Evolutionary conservation across 2,888 invertebrate species (phyloP), one percentile per base, ranked within the genome.

Genomic region (Portevinia maculata): DNA sequence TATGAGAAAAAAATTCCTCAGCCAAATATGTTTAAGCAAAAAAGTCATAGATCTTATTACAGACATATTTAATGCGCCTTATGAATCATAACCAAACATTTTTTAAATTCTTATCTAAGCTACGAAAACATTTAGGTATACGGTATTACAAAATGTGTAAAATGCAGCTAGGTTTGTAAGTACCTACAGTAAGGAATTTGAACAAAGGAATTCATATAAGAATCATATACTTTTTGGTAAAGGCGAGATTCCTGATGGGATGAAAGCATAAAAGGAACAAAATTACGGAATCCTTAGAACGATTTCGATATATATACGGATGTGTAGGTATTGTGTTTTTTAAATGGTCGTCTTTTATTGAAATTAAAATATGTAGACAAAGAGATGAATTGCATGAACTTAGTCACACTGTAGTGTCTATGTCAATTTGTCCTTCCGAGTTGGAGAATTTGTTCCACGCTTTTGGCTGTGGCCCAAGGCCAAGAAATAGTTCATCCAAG

Each of bases 391-490:
- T 37, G 19, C 24, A 44, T 30, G 32, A 30, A 55, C 37, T 59
- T 30, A 60, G 13, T 30, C n/a, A 11, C 30, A 9, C 48, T 64
- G 15, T 9, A 48, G 13, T 32, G 28, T 19, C 11, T 59, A 9
- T 53, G 19, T 21, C 19, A 37, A 28, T 52, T 67, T 8, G 13
- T 15, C 15, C 21, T 7, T 13, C 17, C 11, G n/a, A n/a, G n/a
- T n/a, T n/a, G n/a, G 39, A 62, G 32, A 39, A 55, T 70, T 62
- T 60, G 24, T 34, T 76, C 32, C 48, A 65, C 32, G 17, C 53
- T 19, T 44, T 65, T 78, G 78, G 78, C 71, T 13, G 44, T 50
- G 19, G 13, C 71, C 64, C 78, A 78, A 78, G 57, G 78, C 37
- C 59, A 76, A 71, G 57, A 57, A 78, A 71, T 19, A 57, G 64